Evolutionary conservation across 1,140 invertebrate genomes (phyloP).

Genomic region (Calosoma granatense): DNA sequence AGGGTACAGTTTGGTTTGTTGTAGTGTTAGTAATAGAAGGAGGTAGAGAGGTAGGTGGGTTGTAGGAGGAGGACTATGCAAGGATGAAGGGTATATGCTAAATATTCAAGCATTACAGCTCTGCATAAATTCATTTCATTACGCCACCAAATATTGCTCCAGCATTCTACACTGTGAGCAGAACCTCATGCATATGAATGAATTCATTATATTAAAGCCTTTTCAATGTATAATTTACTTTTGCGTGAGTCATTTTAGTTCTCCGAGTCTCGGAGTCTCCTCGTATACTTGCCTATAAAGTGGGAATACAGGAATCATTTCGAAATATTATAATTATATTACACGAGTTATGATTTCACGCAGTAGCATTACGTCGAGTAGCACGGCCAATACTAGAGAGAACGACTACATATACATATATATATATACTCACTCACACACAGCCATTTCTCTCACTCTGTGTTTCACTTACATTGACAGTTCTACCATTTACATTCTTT

Average conservation of each 20-base stretch:
- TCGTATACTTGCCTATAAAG: constrained; percentile 26
- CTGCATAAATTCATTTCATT: constrained; percentile 56
- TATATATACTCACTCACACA: background rate
- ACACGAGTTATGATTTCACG: constrained; percentile 26
- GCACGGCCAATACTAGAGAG: too few species aligned
- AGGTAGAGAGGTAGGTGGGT: constrained; percentile 15
- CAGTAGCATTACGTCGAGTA: background rate
- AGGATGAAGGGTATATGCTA: constrained; percentile 38
- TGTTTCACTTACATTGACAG: background rate
- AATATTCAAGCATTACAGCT: constrained; percentile 53
- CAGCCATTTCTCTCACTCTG: background rate
- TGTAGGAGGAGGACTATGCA: constrained; percentile 20
- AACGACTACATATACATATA: too few species aligned
- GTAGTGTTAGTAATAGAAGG: constrained; percentile 2
- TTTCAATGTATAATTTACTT: constrained; percentile 59
- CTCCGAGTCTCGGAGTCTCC: too few species aligned
- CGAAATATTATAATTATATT: constrained; percentile 33
- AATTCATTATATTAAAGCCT: constrained; percentile 56
- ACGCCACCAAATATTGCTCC: constrained; percentile 52
- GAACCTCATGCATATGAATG: constrained; percentile 53
- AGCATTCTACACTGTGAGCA: constrained; percentile 33
- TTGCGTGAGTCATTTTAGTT: constrained; percentile 51
- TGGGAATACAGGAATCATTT: constrained; percentile 19
- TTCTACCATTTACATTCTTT: too few species aligned
- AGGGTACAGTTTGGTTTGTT: background rate